Conservation (phyloP, 2,113 vertebrate genomes). For the Burhinus bistriatus region DNA sequence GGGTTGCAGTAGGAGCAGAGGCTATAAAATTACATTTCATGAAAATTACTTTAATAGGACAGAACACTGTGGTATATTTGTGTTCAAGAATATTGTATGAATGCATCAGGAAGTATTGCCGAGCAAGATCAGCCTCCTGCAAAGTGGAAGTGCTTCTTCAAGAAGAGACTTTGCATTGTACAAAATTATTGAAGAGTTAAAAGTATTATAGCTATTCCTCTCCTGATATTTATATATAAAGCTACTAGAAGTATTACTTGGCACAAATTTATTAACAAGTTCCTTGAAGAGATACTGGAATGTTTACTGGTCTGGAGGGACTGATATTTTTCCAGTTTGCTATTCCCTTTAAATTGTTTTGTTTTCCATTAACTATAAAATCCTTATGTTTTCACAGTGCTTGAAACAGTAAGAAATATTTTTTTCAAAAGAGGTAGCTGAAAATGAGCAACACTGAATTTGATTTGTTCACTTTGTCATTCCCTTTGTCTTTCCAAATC, state of each 20-base stretch:
- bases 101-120: background rate
- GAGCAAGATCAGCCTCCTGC: background rate
- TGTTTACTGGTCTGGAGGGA: conserved; percentile 22
- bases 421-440: background rate
- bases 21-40: background rate
- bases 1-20: background rate
- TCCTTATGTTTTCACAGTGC: background rate
- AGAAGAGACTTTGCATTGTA: background rate
- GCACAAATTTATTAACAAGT: conserved; percentile 17
- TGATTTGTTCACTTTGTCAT: background rate
- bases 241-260: conserved; percentile 16
- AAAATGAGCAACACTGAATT: background rate
- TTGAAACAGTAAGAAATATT: background rate
- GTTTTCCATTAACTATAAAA: conserved; percentile 37
- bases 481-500: background rate
- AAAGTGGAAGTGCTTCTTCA: background rate
- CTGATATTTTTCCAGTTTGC: conserved; percentile 16
- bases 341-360: conserved; percentile 27
- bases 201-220: background rate
- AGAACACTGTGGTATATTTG: background rate
- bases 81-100: background rate
- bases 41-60: background rate
- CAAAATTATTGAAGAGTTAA: conserved; percentile 15
- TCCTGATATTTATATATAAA: conserved; percentile 10
- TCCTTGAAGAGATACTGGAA: conserved; percentile 44